Evolutionary conservation across 2,113 vertebrate genomes (phyloP).

Genomic region (Spea multiplicata): DNA sequence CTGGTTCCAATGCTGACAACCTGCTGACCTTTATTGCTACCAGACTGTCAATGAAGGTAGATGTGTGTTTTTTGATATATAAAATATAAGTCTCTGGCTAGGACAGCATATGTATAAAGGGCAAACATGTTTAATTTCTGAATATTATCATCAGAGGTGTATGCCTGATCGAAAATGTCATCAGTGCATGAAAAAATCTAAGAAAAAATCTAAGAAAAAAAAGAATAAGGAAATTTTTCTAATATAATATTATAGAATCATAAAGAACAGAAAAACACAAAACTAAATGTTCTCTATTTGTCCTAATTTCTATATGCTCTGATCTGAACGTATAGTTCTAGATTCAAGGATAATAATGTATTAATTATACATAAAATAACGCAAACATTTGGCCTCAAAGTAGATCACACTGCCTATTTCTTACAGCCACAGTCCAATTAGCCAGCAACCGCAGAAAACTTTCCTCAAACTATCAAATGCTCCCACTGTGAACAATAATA

Average conservation of each 20-base stretch:
- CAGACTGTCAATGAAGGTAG: slow-evolving; percentile 29
- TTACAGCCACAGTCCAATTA: slow-evolving; percentile 8
- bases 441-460: background rate
- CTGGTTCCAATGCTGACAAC: slow-evolving; percentile 36
- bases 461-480: slow-evolving; percentile 11
- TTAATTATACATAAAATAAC: too few relatives aligned
- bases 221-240: too few relatives aligned
- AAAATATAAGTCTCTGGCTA: slow-evolving; percentile 37
- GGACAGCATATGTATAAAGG: slow-evolving; percentile 31
- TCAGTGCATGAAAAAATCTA: slow-evolving; percentile 20
- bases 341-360: too few relatives aligned
- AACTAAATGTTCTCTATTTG: too few relatives aligned
- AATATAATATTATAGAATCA: too few relatives aligned
- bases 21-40: slow-evolving; percentile 37
- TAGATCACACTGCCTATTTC: background rate
- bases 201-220: background rate
- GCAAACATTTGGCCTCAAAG: too few relatives aligned
- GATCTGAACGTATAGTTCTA: too few relatives aligned
- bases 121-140: slow-evolving; percentile 41
- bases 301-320: too few relatives aligned
- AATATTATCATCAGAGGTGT: slow-evolving; percentile 34
- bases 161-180: slow-evolving; percentile 34
- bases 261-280: too few relatives aligned
- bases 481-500: slow-evolving; percentile 35
- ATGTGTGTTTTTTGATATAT: slow-evolving; percentile 32